A percentile compares a stretch with the other conserved stretches of the same genome.
Evolutionary conservation across 2,113 vertebrate species (phyloP).

Genomic region (Lanius ludovicianus): DNA sequence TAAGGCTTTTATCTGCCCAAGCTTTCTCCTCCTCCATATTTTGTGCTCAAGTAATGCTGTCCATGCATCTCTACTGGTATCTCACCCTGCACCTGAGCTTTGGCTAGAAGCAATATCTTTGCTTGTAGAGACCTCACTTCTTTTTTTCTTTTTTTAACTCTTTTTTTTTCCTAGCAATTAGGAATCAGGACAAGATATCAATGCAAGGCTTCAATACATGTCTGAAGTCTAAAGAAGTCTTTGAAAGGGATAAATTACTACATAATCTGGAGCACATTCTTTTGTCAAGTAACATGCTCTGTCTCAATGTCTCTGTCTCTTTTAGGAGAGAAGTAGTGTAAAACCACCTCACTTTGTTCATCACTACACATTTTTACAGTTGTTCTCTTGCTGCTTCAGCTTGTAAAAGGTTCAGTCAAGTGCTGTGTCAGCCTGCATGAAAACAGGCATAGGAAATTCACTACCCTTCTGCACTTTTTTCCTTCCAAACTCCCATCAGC

Average conservation of each 20-base stretch:
- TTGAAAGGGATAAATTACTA: slow-evolving; percentile 12
- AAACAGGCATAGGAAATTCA: neutral
- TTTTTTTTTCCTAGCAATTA: neutral
- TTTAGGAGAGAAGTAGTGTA: neutral
- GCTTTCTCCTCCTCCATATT: neutral
- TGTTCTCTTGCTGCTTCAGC: neutral
- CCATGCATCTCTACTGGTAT: neutral
- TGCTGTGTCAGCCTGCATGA: neutral
- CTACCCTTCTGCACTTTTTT: neutral
- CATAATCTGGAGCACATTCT: slow-evolving; percentile 43
- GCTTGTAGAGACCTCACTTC: neutral
- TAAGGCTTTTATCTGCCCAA: neutral
- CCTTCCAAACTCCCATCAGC: neutral
- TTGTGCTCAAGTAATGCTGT: neutral
- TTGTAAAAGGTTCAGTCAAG: slow-evolving; percentile 22
- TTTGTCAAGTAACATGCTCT: slow-evolving; percentile 49
- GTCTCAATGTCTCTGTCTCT: neutral
- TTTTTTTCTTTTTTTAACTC: neutral
- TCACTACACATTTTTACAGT: neutral
- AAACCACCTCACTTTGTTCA: slow-evolving; percentile 6
- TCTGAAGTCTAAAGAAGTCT: slow-evolving; percentile 16
- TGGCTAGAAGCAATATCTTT: neutral
- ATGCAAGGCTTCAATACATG: slow-evolving; percentile 52
- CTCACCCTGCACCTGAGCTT: neutral
- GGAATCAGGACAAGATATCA: slow-evolving; percentile 10